Percentiles rank a stretch among this genome's conserved stretches.
These are phyloP conservation scores for Etheostoma nigrum DNA, from an alignment of 2,797 vertebrate species.

Conservation along the genomic window DNA sequence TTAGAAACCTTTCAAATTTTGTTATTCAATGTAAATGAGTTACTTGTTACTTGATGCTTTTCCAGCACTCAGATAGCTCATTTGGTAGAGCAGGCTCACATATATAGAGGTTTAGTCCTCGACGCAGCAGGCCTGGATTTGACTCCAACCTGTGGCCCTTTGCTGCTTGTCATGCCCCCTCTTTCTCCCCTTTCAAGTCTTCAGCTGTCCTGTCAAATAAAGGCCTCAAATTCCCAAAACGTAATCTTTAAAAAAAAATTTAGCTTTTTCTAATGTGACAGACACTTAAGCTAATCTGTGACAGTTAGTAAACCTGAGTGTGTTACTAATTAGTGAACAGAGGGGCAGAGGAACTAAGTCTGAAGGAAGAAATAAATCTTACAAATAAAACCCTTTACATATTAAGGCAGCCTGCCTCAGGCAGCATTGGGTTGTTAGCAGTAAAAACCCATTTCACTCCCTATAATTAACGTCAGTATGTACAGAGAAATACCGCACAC, in stretches of 20 bases:
- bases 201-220: too few species aligned
- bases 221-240: too few species aligned
- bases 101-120: too few species aligned
- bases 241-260: not conserved
- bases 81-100: too few species aligned
- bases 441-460: slow-evolving; percentile 48
- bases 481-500: slow-evolving; percentile 35
- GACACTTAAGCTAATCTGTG: slow-evolving; percentile 18
- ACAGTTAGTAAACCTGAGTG: slow-evolving; percentile 39
- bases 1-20: slow-evolving; percentile 11
- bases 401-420: slow-evolving; percentile 47
- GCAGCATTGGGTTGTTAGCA: slow-evolving; percentile 38
- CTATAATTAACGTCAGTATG: slow-evolving; percentile 48
- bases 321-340: slow-evolving; percentile 56
- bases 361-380: slow-evolving; percentile 19
- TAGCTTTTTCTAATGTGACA: slow-evolving; percentile 1
- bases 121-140: too few species aligned
- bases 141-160: too few species aligned
- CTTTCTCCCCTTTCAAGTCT: too few species aligned
- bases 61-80: too few species aligned
- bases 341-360: slow-evolving; percentile 17
- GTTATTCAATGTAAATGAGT: slow-evolving; percentile 14
- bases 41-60: not conserved
- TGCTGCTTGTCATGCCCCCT: too few species aligned
- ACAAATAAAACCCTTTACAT: slow-evolving; percentile 49